Base-by-base conservation (phyloP, 1,140 invertebrate species). In the Papilio polytes region DNA sequence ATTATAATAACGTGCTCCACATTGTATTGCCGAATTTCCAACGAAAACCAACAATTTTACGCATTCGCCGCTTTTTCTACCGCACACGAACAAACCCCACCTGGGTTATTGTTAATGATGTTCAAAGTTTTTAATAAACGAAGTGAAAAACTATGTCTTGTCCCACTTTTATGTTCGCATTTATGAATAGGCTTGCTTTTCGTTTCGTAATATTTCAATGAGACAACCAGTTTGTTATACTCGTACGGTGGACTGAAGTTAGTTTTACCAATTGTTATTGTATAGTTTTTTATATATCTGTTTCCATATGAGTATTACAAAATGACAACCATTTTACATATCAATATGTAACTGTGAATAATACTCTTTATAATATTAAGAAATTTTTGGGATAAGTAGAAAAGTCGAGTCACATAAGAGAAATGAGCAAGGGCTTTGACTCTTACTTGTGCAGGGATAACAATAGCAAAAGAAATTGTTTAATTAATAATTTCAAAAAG, bases 1-100 rank as follows among this genome's bases (percentile, higher is more conserved):
- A 93, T 94, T 92, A 91, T 90, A 92, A 93, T 93, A 92, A 93
- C 89, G 89, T 89, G 86, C 90, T 86, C 86, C 82, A 90, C 85
- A 89, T 85, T 78, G 77, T 63, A 41, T 44, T 44, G 15, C 53
- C 77, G 36, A 66, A 78, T 80, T 81, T 80, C 53, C 53, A 56
- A 56, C 72, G 79, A 63, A 78, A 20, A 63, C 41, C 56, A 63
- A 41, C 77, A 59, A 59, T 63, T 78, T 63, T 78, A 78, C 77
- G 77, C 77, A 63, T 78, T 36, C 73, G 44, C 18, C 73, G 44
- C 53, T 63, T 78, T 66, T 78, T 78, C 76, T 63, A 36, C 51
- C 74, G 74, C 53, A 26, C 44, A 51, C 44, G 73, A 74, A 78
- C 56, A 78, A 66, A 63, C 77, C 56, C 18, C 20, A 78, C 77